phyloP scores from a whole-genome alignment of 2,797 vertebrate genomes.

The Neosalanx taihuensis region DNA sequence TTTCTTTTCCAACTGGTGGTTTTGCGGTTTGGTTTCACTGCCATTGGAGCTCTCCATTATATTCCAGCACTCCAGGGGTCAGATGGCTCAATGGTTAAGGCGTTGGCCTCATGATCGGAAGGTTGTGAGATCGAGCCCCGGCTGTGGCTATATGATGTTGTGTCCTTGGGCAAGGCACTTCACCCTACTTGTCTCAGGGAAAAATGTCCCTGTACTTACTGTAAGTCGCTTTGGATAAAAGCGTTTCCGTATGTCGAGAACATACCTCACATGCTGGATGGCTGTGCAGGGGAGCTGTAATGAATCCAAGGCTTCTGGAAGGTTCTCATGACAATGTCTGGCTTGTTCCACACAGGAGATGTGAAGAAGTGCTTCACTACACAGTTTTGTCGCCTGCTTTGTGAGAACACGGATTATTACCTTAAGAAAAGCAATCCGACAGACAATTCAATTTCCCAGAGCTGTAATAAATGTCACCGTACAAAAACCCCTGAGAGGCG shows the following conservation, averaged over 20 bases:
- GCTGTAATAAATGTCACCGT: slow-evolving; percentile 41
- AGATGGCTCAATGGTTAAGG: no score
- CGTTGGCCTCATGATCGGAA: no score
- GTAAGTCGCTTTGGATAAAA: no score
- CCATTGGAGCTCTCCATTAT: slow-evolving; percentile 86
- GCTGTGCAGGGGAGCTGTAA: no score
- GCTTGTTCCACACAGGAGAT: slow-evolving; percentile 19
- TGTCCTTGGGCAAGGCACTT: no score
- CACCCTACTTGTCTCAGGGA: no score
- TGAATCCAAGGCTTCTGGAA: neutral
- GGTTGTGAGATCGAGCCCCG: no score
- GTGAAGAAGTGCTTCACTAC: slow-evolving; percentile 35
- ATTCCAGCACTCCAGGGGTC: slow-evolving; percentile 58
- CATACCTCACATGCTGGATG: no score
- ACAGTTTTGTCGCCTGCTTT: slow-evolving; percentile 12
- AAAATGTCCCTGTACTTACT: no score
- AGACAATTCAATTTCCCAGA: slow-evolving; percentile 51
- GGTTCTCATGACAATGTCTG: slow-evolving; percentile 16
- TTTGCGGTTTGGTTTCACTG: slow-evolving; percentile 73
- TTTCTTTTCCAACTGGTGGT: slow-evolving; percentile 82
- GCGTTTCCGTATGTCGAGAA: no score
- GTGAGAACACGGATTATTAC: slow-evolving; percentile 37
- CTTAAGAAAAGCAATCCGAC: slow-evolving; percentile 28
- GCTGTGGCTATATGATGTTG: no score
- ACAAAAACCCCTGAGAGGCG: slow-evolving; percentile 39